phyloP scores from a whole-genome alignment of 2,888 invertebrate species.

The Odontomyia ornata region DNA sequence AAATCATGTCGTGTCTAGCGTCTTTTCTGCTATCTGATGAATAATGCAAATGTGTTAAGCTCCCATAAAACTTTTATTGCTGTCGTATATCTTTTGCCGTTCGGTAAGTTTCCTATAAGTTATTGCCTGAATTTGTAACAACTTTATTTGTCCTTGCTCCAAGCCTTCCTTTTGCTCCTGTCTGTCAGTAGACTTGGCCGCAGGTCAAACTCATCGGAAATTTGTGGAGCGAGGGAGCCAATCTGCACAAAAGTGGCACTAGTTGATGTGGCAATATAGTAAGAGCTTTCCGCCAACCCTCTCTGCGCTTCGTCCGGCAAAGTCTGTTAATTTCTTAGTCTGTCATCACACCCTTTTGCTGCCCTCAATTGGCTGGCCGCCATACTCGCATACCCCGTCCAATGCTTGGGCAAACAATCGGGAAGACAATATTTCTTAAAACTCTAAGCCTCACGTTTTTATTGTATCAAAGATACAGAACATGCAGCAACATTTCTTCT shows the following conservation, averaged over 20 bases:
- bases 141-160: conserved; percentile 33
- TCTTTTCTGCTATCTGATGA: conserved; percentile 33
- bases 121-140: conserved; percentile 43
- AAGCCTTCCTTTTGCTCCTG: neutral
- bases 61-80: conserved; percentile 47
- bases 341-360: neutral
- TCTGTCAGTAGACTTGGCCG: neutral
- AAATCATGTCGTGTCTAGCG: conserved; percentile 28
- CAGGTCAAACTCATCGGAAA: neutral
- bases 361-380: neutral
- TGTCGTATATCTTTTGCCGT: conserved; percentile 40
- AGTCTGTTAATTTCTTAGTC: conserved; percentile 32
- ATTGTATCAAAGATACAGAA: neutral
- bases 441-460: neutral
- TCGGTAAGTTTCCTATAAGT: conserved; percentile 45
- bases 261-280: neutral
- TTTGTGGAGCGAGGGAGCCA: neutral
- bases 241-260: too few species aligned
- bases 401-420: neutral
- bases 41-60: conserved; percentile 48
- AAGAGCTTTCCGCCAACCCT: neutral
- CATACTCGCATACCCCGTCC: neutral
- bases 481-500: neutral
- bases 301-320: neutral
- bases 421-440: neutral